phyloP scores from a whole-genome alignment of 2,113 vertebrate genomes.

The Scolopax mira region DNA sequence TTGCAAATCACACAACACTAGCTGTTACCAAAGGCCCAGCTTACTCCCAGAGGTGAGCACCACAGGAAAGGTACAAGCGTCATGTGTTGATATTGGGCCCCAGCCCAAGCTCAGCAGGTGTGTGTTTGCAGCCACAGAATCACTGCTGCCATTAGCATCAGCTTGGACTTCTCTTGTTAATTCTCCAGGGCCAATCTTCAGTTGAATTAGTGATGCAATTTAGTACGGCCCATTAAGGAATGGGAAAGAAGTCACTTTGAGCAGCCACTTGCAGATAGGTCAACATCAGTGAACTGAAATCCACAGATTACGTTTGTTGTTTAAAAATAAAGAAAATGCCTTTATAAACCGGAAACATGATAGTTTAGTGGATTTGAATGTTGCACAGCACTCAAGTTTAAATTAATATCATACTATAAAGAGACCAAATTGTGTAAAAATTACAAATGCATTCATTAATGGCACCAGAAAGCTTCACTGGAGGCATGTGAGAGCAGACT shows the following conservation, averaged over 20 bases:
- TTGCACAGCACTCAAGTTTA: not conserved
- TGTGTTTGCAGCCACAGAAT: not conserved
- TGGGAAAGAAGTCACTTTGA: not conserved
- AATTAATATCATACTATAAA: not conserved
- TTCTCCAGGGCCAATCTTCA: not conserved
- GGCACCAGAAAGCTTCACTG: not conserved
- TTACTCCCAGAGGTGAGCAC: not conserved
- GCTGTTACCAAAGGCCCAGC: not conserved
- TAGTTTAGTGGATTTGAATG: not conserved
- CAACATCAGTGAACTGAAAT: not conserved
- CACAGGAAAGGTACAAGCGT: not conserved
- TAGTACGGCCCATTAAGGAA: no score
- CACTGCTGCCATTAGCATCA: not conserved
- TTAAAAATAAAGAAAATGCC: not conserved
- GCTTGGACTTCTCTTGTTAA: not conserved
- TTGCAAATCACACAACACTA: not conserved
- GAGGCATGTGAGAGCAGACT: not conserved
- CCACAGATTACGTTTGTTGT: not conserved
- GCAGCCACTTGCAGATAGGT: not conserved
- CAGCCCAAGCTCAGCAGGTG: fast-evolving
- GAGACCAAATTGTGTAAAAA: not conserved
- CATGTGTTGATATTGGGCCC: not conserved
- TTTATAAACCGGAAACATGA: not conserved
- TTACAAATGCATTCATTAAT: not conserved
- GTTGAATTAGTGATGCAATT: not conserved